These are phyloP conservation scores for Spialia ferax DNA, from an alignment of 2,888 invertebrate species.

Conservation along the genomic window DNA sequence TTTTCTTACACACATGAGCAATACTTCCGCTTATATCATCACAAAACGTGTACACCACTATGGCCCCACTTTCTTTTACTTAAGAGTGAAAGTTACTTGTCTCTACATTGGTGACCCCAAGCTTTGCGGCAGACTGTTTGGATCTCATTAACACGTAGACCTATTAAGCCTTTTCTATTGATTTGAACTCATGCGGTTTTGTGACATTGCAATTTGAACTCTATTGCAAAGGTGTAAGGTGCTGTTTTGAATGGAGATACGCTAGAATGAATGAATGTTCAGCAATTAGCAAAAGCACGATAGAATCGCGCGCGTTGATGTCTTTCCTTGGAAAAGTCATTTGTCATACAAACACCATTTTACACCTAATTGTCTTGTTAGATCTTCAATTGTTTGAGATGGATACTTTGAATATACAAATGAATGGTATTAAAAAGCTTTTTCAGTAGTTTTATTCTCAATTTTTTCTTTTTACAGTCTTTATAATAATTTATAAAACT, in stretches of 20 bases:
- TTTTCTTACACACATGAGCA: conserved; percentile 41
- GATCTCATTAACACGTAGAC: conserved; percentile 42
- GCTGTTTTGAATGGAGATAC: neutral
- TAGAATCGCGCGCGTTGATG: conserved; percentile 24
- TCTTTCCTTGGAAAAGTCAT: conserved; percentile 28
- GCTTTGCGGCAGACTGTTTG: conserved; percentile 34
- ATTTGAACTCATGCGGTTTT: neutral
- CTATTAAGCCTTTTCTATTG: conserved; percentile 41
- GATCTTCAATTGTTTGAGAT: neutral
- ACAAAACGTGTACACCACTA: conserved; percentile 45
- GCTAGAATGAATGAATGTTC: neutral
- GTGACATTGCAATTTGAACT: neutral
- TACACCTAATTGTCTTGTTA: neutral
- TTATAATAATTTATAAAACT: too few relatives aligned
- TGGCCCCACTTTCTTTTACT: conserved; percentile 47
- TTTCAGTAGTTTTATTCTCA: neutral
- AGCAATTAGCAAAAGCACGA: conserved; percentile 34
- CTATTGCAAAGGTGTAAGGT: neutral
- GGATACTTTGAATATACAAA: neutral
- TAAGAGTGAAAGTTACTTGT: conserved; percentile 50
- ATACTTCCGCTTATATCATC: conserved; percentile 49
- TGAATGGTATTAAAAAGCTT: neutral
- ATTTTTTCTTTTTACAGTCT: too few relatives aligned
- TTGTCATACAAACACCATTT: conserved; percentile 24
- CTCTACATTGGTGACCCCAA: conserved; percentile 27